phyloP scores from a whole-genome alignment of 2,113 vertebrate species.

The Phaethornis superciliosus region DNA sequence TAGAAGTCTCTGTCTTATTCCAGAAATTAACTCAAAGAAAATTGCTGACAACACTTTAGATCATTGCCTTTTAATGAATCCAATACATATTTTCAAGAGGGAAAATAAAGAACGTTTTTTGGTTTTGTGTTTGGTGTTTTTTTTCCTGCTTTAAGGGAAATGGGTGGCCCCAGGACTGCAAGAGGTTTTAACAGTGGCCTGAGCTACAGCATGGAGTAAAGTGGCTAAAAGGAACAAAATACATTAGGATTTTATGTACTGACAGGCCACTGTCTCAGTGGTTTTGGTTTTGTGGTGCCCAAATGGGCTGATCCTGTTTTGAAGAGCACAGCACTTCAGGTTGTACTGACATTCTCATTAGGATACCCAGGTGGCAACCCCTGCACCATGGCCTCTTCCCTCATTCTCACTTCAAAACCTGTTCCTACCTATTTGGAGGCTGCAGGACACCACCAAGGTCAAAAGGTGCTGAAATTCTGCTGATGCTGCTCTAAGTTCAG shows the following conservation, averaged over 20 bases:
- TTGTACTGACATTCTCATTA: background rate
- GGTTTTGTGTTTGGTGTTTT: background rate
- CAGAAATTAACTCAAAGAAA: background rate
- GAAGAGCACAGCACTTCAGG: background rate
- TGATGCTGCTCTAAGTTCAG: background rate
- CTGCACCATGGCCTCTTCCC: accelerated
- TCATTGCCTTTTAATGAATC: background rate
- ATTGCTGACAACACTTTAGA: background rate
- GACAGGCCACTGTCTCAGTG: background rate
- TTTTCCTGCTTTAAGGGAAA: background rate
- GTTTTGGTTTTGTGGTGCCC: background rate
- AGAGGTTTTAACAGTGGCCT: background rate
- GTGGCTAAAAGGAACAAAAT: background rate
- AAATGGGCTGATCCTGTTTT: background rate
- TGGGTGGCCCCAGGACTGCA: background rate
- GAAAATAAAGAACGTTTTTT: background rate
- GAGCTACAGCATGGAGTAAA: background rate
- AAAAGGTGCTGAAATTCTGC: background rate
- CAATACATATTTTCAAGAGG: background rate
- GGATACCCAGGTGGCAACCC: accelerated
- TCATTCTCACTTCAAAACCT: background rate
- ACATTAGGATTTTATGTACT: background rate
- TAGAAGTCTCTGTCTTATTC: background rate
- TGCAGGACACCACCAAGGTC: background rate
- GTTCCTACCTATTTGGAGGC: background rate